A percentile compares a stretch with the other conserved stretches of the same genome.
These are phyloP conservation scores for Morbakka virulenta DNA, from an alignment of 30 jellyfish, hydroid and myxozoan species.

Conservation along the genomic window DNA sequence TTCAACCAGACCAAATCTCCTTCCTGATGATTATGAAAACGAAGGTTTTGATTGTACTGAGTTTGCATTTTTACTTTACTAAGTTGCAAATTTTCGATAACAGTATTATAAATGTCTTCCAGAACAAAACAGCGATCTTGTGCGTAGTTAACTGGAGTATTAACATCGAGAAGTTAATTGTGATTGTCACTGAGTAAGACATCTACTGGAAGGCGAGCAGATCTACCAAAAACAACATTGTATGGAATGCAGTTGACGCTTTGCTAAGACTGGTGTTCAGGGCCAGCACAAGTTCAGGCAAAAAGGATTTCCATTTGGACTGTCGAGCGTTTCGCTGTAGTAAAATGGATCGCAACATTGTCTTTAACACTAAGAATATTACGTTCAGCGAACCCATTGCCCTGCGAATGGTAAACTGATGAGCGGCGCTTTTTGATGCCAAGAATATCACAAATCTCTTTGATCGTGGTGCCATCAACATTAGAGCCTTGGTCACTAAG, in stretches of 20 bases:
- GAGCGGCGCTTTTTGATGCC: conserved; percentile 14
- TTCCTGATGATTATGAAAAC: conserved; percentile 20
- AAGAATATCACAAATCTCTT: background rate
- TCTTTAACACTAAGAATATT: conserved; percentile 7
- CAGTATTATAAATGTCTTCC: background rate
- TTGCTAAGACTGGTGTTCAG: conserved; percentile 13
- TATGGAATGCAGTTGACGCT: conserved; percentile 1
- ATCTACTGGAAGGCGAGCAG: conserved; percentile 27
- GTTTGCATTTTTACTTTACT: conserved; percentile 29
- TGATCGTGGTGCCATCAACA: background rate
- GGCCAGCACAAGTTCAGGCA: conserved; percentile 9
- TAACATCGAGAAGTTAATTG: background rate
- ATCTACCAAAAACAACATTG: conserved; percentile 24
- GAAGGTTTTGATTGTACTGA: conserved; percentile 39
- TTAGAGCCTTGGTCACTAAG: conserved; percentile 15
- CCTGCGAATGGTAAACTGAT: conserved; percentile 28
- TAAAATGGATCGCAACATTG: conserved; percentile 41
- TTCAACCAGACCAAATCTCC: conserved; percentile 53
- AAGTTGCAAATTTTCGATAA: background rate
- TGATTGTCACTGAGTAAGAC: background rate
- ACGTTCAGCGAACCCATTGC: conserved; percentile 34
- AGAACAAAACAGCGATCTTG: background rate
- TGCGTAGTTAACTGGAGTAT: conserved; percentile 3
- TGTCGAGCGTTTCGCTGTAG: conserved; percentile 43
- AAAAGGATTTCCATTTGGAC: conserved; percentile 31